phyloP scores from a whole-genome alignment of 2,113 vertebrate genomes.

The Hypanus sabinus region DNA sequence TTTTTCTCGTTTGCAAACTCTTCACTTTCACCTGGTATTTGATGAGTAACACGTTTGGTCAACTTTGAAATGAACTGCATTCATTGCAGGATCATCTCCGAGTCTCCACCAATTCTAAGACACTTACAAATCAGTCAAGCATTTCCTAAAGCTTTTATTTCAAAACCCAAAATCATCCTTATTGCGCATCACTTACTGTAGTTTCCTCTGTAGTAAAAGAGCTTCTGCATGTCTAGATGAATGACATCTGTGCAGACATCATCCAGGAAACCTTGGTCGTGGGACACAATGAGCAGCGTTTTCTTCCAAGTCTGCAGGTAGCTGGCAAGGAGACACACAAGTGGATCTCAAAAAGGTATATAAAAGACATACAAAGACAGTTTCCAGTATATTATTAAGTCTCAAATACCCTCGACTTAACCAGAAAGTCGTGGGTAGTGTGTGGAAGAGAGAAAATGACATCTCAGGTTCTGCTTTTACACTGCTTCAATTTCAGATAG shows the following conservation, averaged over 20 bases:
- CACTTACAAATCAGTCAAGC: background rate
- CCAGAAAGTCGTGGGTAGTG: background rate
- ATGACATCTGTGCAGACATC: constrained; percentile 87
- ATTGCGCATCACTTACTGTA: constrained; percentile 63
- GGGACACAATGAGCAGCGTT: constrained; percentile 82
- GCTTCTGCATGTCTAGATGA: constrained; percentile 76
- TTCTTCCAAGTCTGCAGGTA: constrained; percentile 90
- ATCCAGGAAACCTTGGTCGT: constrained; percentile 87
- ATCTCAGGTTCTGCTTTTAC: background rate
- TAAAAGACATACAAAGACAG: background rate
- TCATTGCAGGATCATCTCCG: background rate
- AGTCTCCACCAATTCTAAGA: background rate
- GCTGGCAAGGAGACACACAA: constrained; percentile 47
- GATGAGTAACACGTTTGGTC: background rate
- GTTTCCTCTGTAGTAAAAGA: constrained; percentile 84
- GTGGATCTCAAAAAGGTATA: background rate
- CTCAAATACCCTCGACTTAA: background rate
- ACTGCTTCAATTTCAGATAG: background rate
- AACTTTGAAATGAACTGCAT: background rate
- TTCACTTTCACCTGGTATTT: background rate
- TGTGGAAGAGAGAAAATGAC: background rate
- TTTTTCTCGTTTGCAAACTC: background rate
- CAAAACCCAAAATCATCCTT: background rate
- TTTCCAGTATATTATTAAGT: background rate
- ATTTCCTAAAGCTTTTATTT: background rate